A percentile compares a stretch with the other conserved stretches of the same genome.
phyloP scores from a whole-genome alignment of 2,797 vertebrate genomes.

The Pseudomugil gertrudae region DNA sequence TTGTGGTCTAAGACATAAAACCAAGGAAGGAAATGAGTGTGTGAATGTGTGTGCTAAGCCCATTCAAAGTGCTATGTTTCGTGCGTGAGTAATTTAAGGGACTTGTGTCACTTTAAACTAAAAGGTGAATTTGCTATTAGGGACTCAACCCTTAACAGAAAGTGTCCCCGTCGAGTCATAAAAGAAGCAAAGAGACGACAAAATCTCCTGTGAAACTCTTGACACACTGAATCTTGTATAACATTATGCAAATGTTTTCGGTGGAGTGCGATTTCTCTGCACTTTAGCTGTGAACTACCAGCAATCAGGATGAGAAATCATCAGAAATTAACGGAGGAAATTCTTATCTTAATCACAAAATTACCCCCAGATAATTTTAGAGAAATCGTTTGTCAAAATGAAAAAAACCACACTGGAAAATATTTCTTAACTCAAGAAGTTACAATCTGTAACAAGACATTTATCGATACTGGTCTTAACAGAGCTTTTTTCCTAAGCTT shows the following conservation, averaged over 20 bases:
- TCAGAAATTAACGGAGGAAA: conserved; percentile 21
- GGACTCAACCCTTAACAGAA: conserved; percentile 29
- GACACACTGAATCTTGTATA: conserved; percentile 24
- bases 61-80: conserved; percentile 23
- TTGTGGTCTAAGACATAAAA: conserved; percentile 50
- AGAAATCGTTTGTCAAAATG: background rate
- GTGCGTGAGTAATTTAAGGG: conserved; percentile 33
- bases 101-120: conserved; percentile 29
- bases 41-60: conserved; percentile 38
- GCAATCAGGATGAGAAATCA: conserved; percentile 15
- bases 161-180: conserved; percentile 40
- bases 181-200: conserved; percentile 28
- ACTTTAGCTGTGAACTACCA: conserved; percentile 11
- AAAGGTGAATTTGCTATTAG: conserved; percentile 71
- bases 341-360: conserved; percentile 34
- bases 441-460: background rate
- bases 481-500: background rate
- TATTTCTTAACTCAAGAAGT: conserved; percentile 1
- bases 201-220: conserved; percentile 42
- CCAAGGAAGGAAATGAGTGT: conserved; percentile 63
- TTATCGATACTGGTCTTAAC: background rate
- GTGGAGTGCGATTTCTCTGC: conserved; percentile 10
- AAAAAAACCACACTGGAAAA: background rate
- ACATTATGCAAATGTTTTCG: conserved; percentile 35
- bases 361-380: conserved; percentile 4